These are phyloP conservation scores for Adela reaumurella DNA, from an alignment of 2,888 invertebrate species.

Conservation along the genomic window DNA sequence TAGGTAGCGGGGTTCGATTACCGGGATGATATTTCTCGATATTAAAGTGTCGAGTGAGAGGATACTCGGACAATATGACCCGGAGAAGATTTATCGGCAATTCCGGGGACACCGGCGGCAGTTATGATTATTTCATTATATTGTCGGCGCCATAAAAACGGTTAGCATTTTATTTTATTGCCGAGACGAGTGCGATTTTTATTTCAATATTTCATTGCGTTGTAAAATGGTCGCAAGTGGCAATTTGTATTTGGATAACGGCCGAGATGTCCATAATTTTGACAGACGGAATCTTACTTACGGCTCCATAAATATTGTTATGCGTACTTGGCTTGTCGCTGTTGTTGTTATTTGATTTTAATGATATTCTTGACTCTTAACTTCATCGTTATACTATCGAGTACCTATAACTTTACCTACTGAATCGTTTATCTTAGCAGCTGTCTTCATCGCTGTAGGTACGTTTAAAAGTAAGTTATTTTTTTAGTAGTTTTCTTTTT, in stretches of 20 bases:
- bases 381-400: too few relatives aligned
- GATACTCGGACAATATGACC: constrained; percentile 42
- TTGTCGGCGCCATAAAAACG: constrained; percentile 51
- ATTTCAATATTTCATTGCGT: constrained; percentile 52
- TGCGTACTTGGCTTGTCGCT: not conserved
- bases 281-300: not conserved
- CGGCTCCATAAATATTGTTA: not conserved
- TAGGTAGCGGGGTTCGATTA: constrained; percentile 35
- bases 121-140: constrained; percentile 57
- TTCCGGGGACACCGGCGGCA: constrained; percentile 48
- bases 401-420: too few relatives aligned
- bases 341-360: too few relatives aligned
- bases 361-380: too few relatives aligned
- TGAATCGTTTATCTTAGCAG: too few relatives aligned
- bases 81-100: constrained; percentile 53
- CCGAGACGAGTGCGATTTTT: constrained; percentile 39
- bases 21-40: constrained; percentile 54
- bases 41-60: constrained; percentile 45
- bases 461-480: not conserved
- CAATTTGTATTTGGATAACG: not conserved
- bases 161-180: constrained; percentile 53
- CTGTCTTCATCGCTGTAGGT: too few relatives aligned
- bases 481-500: too few relatives aligned
- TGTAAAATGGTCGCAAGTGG: constrained; percentile 26
- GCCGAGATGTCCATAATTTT: not conserved